A percentile compares a stretch with the other conserved stretches of the same genome.
Evolutionary conservation across 2,113 vertebrate species (phyloP).

Genomic region (Seriola rivoliana): DNA sequence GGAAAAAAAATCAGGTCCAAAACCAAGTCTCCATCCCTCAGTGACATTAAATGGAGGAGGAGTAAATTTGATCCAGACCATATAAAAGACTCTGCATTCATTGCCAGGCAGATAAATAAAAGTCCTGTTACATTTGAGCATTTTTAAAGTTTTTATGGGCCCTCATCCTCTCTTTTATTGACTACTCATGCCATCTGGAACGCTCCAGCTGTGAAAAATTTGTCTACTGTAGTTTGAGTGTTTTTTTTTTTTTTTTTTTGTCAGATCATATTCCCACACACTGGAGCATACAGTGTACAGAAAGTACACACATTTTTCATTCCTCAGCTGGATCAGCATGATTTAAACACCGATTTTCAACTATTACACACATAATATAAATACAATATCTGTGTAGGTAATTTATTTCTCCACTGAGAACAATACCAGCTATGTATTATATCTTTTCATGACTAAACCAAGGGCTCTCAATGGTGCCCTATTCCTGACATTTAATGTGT

Average conservation of each 20-base stretch:
- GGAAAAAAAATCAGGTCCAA: slow-evolving; percentile 31
- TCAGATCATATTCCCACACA: slow-evolving; percentile 22
- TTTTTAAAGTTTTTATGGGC: slow-evolving; percentile 72
- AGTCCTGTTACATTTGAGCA: slow-evolving; percentile 66
- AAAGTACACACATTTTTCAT: slow-evolving; percentile 5
- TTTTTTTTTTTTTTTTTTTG: slow-evolving; percentile 40
- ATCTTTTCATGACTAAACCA: slow-evolving; percentile 33
- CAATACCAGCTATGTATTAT: slow-evolving; percentile 30
- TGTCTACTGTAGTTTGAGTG: slow-evolving; percentile 58
- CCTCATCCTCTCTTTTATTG: slow-evolving; percentile 76
- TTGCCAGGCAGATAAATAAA: slow-evolving; percentile 77
- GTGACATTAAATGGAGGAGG: slow-evolving; percentile 72
- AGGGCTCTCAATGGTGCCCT: slow-evolving; percentile 38
- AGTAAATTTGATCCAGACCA: slow-evolving; percentile 54
- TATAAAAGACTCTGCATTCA: slow-evolving; percentile 64
- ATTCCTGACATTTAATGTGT: slow-evolving; percentile 52
- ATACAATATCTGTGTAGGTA: slow-evolving; percentile 37
- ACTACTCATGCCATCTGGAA: slow-evolving; percentile 80
- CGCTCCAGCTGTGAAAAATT: slow-evolving; percentile 68
- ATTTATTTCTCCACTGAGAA: slow-evolving; percentile 49
- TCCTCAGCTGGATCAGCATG: neutral
- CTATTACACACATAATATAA: slow-evolving; percentile 30
- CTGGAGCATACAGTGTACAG: slow-evolving; percentile 1
- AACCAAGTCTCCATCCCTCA: slow-evolving; percentile 53
- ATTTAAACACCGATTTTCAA: slow-evolving; percentile 41